Conservation (phyloP, 2,888 invertebrate species). For the Machimus rusticus region DNA sequence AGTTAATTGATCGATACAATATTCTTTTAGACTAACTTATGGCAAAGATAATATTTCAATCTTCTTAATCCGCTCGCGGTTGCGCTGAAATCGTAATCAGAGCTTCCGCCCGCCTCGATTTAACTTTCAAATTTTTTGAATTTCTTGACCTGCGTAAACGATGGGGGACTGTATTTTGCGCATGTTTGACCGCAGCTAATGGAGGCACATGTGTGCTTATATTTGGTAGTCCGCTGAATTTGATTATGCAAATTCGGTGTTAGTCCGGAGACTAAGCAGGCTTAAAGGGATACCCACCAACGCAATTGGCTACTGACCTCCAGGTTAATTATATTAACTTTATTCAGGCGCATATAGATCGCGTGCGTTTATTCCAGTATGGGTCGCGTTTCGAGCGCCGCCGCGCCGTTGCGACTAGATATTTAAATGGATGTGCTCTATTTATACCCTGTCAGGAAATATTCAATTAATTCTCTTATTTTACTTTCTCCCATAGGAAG, state of each 20-base stretch:
- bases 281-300: slow-evolving; percentile 19
- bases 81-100: background rate
- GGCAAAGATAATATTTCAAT: background rate
- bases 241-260: slow-evolving; percentile 1
- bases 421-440: background rate
- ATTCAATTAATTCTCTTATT: background rate
- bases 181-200: slow-evolving; percentile 31
- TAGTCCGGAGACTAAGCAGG: background rate
- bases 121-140: slow-evolving; percentile 14
- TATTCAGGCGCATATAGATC: slow-evolving; percentile 24
- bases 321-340: slow-evolving; percentile 17
- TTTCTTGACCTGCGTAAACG: slow-evolving; percentile 32
- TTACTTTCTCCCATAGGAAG: background rate
- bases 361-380: background rate
- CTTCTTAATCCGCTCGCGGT: background rate
- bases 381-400: background rate
- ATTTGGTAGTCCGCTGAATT: slow-evolving; percentile 8
- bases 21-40: background rate
- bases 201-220: slow-evolving; percentile 17
- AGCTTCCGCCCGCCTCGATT: slow-evolving; percentile 11
- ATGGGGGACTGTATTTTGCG: background rate
- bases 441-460: background rate
- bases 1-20: too few relatives aligned
- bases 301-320: slow-evolving; percentile 25
- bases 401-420: background rate